A percentile compares a stretch with the other conserved stretches of the same genome.
Conservation (phyloP, 2,888 invertebrate genomes). For the Melipona bicolor region DNA sequence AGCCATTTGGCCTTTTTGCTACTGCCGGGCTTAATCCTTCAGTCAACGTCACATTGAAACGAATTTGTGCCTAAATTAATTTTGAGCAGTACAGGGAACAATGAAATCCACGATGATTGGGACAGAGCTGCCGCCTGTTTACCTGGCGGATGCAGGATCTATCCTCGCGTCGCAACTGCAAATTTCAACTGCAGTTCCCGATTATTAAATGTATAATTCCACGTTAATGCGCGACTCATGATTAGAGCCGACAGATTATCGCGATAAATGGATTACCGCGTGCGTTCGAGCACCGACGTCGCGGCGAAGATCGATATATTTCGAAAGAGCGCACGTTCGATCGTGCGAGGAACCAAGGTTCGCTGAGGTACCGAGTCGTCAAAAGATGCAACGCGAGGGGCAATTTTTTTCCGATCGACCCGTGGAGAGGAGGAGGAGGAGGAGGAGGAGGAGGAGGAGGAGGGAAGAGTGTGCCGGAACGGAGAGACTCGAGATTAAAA, state of each 20-base stretch:
- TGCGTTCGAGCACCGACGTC: not conserved
- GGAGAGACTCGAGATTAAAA: constrained; percentile 62
- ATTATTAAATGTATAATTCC: constrained; percentile 30
- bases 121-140: constrained; percentile 9
- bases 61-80: constrained; percentile 43
- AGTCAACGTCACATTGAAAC: constrained; percentile 32
- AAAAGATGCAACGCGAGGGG: constrained; percentile 8
- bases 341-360: constrained; percentile 13
- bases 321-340: not conserved
- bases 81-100: constrained; percentile 3
- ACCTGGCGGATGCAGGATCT: constrained; percentile 9
- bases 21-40: constrained; percentile 15
- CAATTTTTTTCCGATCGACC: constrained; percentile 19
- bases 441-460: no score
- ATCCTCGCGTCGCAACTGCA: constrained; percentile 32
- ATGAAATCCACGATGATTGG: constrained; percentile 47
- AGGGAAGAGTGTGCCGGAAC: not conserved
- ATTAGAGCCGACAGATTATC: not conserved
- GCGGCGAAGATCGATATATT: not conserved
- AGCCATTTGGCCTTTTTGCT: constrained; percentile 20
- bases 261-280: not conserved
- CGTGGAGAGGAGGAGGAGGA: no score
- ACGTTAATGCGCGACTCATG: not conserved
- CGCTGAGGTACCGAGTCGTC: not conserved
- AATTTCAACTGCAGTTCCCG: constrained; percentile 22